Evolutionary conservation across 2,113 vertebrate species (phyloP).

Genomic region (Antechinus stuartii): DNA sequence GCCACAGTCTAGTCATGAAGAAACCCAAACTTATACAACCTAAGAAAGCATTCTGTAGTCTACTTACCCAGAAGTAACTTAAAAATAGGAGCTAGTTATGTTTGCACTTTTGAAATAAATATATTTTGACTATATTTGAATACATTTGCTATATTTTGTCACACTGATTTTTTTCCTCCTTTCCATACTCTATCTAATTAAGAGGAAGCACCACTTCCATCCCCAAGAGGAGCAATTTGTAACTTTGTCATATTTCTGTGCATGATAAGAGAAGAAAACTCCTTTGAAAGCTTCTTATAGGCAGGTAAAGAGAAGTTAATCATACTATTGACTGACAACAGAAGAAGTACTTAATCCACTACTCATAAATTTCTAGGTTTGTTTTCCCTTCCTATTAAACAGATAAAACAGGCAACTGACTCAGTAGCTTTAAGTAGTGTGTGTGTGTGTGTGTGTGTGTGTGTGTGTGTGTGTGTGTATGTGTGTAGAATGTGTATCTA

Average conservation of each 20-base stretch:
- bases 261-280: background rate
- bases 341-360: slow-evolving; percentile 25
- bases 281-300: background rate
- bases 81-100: background rate
- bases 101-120: background rate
- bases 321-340: slow-evolving; percentile 29
- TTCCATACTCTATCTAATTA: background rate
- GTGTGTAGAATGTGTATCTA: background rate
- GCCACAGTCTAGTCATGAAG: background rate
- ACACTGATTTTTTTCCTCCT: background rate
- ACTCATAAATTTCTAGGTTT: background rate
- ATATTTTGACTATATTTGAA: no score
- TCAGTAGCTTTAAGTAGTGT: background rate
- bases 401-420: slow-evolving; percentile 1
- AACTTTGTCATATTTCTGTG: background rate
- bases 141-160: background rate
- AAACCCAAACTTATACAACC: background rate
- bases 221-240: background rate
- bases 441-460: background rate
- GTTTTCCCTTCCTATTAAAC: slow-evolving; percentile 1
- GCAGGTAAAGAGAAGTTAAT: slow-evolving; percentile 3
- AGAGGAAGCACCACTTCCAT: background rate
- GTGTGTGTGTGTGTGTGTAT: background rate
- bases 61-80: background rate
- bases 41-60: background rate